Base-by-base conservation (phyloP, 2,113 vertebrate genomes). In the Eupsittula cactorum region DNA sequence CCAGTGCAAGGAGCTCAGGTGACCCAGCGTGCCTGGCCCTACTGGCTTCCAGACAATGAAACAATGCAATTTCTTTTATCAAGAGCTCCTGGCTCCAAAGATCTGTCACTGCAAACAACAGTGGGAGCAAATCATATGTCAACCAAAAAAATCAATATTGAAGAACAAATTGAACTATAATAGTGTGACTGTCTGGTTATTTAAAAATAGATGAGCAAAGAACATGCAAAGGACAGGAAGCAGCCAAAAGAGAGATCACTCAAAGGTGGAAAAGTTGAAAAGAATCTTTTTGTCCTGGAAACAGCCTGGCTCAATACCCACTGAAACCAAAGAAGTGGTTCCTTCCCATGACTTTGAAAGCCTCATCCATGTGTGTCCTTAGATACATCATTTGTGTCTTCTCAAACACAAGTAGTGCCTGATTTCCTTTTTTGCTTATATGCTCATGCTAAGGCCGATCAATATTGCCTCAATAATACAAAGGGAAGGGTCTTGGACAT, bases 121-220 rank as follows among this genome's bases (percentile, higher is more conserved):
- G 91, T 20, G 16, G 74, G 44, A 95, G 21, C 44, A 90, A 80
- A 94, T 85, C 65, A 13, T 77, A 73, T 65, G 77, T 65, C 86
- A 92, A 77, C 31, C 37, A 59, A 25, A 93, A 92, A 92, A 82
- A 80, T 89, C 89, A 90, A 80, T 91, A 90, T 23, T 78, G 71
- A 86, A 57, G 79, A 90, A 88, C 42, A 94, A 87, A 94, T 91
- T 73, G 63, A 97, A 92, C 71, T 82, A 4, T 49, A 96, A 53
- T 46, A 81, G 67, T 14, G 7, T 65, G 41, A 85, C 85, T 91
- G 63, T 69, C 39, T 57, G n/a, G n/a, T 86, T 90, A 55, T 90
- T 95, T 93, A 76, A 93, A 95, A 92, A 91, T 29, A 95, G 46
- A 82, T 80, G 37, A 88, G 67, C n/a, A 77, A 53, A 82, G 49